A percentile compares a stretch with the other conserved stretches of the same genome.
phyloP scores from a whole-genome alignment of 37 sponge, comb jelly and placozoan species.

The Geodia barretti region DNA sequence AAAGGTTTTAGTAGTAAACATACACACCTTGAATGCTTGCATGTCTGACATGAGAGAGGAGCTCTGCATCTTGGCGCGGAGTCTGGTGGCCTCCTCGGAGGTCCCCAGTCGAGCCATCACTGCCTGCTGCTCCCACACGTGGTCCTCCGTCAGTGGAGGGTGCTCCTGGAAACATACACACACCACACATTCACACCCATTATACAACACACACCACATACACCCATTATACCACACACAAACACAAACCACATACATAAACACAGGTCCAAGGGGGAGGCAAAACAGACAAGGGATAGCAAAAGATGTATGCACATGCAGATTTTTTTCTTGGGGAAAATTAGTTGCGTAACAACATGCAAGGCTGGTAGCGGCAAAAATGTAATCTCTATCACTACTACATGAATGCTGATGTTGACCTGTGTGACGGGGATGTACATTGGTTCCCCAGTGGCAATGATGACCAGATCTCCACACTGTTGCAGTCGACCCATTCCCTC shows the following conservation, averaged over 20 bases:
- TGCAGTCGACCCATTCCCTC: conserved; percentile 49
- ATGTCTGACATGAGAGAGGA: conserved; percentile 97
- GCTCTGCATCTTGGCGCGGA: conserved; percentile 94
- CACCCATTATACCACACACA: not conserved
- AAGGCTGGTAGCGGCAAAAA: too few relatives aligned
- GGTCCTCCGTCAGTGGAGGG: conserved; percentile 93
- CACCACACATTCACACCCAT: too few relatives aligned
- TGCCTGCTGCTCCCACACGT: conserved; percentile 82
- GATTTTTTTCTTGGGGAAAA: too few relatives aligned
- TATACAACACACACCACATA: conserved; percentile 5
- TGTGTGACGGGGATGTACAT: conserved; percentile 86
- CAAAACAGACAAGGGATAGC: too few relatives aligned
- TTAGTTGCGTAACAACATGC: too few relatives aligned
- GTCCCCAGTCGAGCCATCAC: conserved; percentile 87
- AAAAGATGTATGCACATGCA: too few relatives aligned
- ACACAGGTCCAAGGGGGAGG: too few relatives aligned
- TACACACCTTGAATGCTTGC: conserved; percentile 96
- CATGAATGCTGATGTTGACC: too few relatives aligned
- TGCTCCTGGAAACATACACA: conserved; percentile 64
- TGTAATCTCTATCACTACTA: too few relatives aligned
- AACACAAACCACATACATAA: too few relatives aligned
- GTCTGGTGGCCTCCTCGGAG: conserved; percentile 82
- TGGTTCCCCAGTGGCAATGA: conserved; percentile 72
- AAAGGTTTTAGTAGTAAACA: too few relatives aligned
- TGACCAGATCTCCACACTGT: conserved; percentile 63